A percentile compares a stretch with the other conserved stretches of the same genome.
phyloP scores from a whole-genome alignment of 2,113 vertebrate species.

The Balaeniceps rex region DNA sequence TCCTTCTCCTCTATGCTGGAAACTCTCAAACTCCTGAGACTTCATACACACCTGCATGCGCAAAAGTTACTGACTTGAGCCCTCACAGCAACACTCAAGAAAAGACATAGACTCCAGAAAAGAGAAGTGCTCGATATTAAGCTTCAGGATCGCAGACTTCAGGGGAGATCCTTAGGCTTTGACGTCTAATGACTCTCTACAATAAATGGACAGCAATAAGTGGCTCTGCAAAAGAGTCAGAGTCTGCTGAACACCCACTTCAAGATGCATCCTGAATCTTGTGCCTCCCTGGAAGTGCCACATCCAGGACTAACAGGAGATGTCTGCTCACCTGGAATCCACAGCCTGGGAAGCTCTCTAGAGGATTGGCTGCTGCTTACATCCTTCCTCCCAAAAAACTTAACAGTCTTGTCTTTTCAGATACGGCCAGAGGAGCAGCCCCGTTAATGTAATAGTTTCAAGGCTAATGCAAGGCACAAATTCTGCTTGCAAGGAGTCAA shows the following conservation, averaged over 20 bases:
- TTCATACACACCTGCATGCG: not conserved
- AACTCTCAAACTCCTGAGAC: not conserved
- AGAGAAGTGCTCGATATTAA: not conserved
- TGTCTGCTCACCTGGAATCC: not conserved
- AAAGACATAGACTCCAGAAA: not conserved
- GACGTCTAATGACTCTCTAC: not conserved
- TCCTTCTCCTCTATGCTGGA: not conserved
- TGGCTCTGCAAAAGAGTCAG: not conserved
- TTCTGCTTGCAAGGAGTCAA: not conserved
- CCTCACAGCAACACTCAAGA: not conserved
- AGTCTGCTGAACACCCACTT: not conserved
- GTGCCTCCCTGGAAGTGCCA: not conserved
- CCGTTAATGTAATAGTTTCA: not conserved
- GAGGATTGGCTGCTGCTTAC: not conserved
- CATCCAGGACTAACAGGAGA: not conserved
- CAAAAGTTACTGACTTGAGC: not conserved
- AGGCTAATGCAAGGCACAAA: not conserved
- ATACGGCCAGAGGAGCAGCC: not conserved
- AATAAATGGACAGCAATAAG: not conserved
- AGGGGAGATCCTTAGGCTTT: not conserved
- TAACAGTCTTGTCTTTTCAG: not conserved
- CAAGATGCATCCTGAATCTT: not conserved
- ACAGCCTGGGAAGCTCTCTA: not conserved
- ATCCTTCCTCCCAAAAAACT: not conserved
- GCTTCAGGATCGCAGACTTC: not conserved